Conservation (phyloP, 2,113 vertebrate species). For the Dicaeum eximium region DNA sequence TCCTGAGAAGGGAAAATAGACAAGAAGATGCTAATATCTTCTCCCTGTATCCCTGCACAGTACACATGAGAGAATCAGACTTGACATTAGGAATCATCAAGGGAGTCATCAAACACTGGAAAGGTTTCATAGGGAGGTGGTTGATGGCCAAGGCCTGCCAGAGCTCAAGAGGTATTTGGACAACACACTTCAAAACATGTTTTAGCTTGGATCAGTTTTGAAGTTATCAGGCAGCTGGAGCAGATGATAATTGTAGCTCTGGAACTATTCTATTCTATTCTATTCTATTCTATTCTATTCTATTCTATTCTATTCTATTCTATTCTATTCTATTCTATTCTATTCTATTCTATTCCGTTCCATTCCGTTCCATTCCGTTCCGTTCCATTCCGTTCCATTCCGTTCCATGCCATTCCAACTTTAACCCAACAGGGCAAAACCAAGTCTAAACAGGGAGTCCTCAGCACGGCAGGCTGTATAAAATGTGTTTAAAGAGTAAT, state of each 20-base stretch:
- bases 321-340: neutral
- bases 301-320: neutral
- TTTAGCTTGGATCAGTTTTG: neutral
- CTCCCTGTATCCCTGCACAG: rapidly evolving
- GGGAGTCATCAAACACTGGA: neutral
- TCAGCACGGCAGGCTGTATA: neutral
- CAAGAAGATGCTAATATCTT: neutral
- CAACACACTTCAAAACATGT: neutral
- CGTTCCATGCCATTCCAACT: neutral
- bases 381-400: neutral
- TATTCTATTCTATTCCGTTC: neutral
- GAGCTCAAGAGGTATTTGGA: neutral
- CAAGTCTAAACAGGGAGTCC: neutral
- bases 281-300: neutral
- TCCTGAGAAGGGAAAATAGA: neutral
- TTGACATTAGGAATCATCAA: neutral
- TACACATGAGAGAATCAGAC: neutral
- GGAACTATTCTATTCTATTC: neutral
- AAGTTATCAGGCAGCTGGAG: neutral
- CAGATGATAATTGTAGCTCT: neutral
- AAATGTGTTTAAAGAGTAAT: neutral
- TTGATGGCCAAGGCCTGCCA: rapidly evolving
- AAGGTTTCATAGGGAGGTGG: neutral
- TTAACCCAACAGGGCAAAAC: neutral
- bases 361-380: neutral